Conservation (phyloP, 2,113 vertebrate genomes). For the Myotis lucifugus region DNA sequence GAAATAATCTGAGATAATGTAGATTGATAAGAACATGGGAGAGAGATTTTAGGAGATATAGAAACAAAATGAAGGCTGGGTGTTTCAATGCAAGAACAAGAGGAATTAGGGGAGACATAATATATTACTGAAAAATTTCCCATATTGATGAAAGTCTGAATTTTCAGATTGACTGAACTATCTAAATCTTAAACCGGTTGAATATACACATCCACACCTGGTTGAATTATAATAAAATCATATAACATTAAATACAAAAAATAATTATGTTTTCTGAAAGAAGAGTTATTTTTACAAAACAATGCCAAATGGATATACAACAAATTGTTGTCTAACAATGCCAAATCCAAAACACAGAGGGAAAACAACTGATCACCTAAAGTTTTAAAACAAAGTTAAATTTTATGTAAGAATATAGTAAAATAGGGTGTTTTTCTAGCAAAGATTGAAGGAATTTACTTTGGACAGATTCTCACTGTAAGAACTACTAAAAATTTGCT, state of each 20-base stretch:
- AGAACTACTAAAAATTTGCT: not conserved
- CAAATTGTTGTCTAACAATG: not conserved
- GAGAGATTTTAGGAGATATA: not conserved
- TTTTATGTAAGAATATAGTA: not conserved
- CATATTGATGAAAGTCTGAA: not conserved
- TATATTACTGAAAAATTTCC: not conserved
- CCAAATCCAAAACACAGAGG: not conserved
- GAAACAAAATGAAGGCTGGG: not conserved
- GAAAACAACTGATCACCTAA: not conserved
- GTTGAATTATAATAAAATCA: not conserved
- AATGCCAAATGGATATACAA: not conserved
- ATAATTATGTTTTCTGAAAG: not conserved
- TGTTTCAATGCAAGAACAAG: not conserved
- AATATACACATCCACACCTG: not conserved
- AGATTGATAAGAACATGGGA: not conserved
- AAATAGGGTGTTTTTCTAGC: not conserved
- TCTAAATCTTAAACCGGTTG: not conserved
- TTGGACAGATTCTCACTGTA: not conserved
- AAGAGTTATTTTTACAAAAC: not conserved
- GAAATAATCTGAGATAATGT: not conserved
- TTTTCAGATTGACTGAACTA: not conserved
- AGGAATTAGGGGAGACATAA: not conserved
- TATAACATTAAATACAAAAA: not conserved
- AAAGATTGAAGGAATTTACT: not conserved
- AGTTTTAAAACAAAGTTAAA: not conserved